Evolutionary conservation across 23 tunicate genomes (phyloP), one percentile per base, ranked within the genome.

Genomic region (Clavelina lepadiformis): DNA sequence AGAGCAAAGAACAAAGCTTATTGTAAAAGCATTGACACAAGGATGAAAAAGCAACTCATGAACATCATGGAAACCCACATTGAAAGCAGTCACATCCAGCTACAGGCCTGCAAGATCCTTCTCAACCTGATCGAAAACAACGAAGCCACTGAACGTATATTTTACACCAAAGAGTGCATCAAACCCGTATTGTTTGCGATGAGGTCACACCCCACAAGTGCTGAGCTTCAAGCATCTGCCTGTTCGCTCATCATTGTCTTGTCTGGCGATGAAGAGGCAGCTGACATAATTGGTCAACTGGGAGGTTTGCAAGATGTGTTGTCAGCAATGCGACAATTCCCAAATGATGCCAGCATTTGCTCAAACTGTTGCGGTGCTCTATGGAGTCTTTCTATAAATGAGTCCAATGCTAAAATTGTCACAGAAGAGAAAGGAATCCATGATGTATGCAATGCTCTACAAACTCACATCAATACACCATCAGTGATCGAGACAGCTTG

Each of bases 281-380:
- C 98, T 19, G 93, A 85, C 18, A 29, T 75, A 20, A 84, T 93
- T 69, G 98, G 98, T 7, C 72, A 85, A 57, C 34, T 83, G 5
- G 98, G 98, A n/a, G 98, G 94, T 31, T 68, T 93, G 19, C 98
- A 93, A 33, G 98, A 93, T 41, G 80, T 93, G 31, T 50, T 93
- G 21, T 80, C 94, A 3, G 78, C 69, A 13, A 81, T 93, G 83
- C 57, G 98, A 58, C 98, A 85, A 55, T 93, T 85, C 55, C n/a
- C 73, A 27, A 38, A 38, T 2, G 70, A 89, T 54, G 73, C 89
- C 1, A 68, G 49, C 11, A 81, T 89, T 58, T 81, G 88, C 65
- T 47, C 85, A 6, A 77, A 31, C 15, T 89, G 97, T 45, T 89
- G 97, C 51, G 80, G 81, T 56, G 86, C 91, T 32, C 45, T 83